Evolutionary conservation across 2,888 invertebrate genomes (phyloP).

Genomic region (Endotricha flammealis): DNA sequence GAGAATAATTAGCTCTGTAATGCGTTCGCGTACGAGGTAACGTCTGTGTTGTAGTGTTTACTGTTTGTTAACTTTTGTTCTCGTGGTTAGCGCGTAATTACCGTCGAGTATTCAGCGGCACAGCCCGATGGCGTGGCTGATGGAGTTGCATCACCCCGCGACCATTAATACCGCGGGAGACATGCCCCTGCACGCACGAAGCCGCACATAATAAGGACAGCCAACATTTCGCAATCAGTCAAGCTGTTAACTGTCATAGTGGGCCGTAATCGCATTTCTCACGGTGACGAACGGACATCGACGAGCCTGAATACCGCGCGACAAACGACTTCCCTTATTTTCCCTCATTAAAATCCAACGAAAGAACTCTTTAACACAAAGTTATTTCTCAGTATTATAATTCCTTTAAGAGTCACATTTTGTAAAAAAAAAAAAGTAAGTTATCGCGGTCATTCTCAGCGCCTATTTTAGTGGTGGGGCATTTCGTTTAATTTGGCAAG

Average conservation of each 20-base stretch:
- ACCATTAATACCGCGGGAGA: slow-evolving; percentile 27
- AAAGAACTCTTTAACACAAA: slow-evolving; percentile 38
- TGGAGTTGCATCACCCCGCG: slow-evolving; percentile 32
- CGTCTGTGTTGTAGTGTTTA: slow-evolving; percentile 38
- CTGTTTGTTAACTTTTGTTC: slow-evolving; percentile 40
- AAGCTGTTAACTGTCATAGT: slow-evolving; percentile 39
- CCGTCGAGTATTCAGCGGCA: slow-evolving; percentile 24
- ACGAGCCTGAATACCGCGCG: slow-evolving; percentile 38
- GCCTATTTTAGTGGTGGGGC: slow-evolving; percentile 45
- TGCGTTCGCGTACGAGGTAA: slow-evolving; percentile 36
- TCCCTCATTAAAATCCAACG: slow-evolving; percentile 40
- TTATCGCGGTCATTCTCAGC: slow-evolving; percentile 35
- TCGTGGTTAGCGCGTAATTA: slow-evolving; percentile 51
- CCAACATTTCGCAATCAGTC: slow-evolving; percentile 40
- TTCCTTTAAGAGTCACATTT: slow-evolving; percentile 40
- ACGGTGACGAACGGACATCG: slow-evolving; percentile 35
- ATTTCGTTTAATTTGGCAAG: slow-evolving; percentile 60
- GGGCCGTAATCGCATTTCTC: slow-evolving; percentile 38
- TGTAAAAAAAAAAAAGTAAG: slow-evolving; percentile 36
- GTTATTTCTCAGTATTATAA: slow-evolving; percentile 39
- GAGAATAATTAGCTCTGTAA: slow-evolving; percentile 71
- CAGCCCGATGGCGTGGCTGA: slow-evolving; percentile 24
- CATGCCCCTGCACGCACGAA: slow-evolving; percentile 33
- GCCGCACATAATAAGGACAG: slow-evolving; percentile 31
- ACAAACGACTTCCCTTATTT: slow-evolving; percentile 48